Evolutionary conservation across 2,113 vertebrate species (phyloP).

Genomic region (Boulengeromyrus knoepffleri): DNA sequence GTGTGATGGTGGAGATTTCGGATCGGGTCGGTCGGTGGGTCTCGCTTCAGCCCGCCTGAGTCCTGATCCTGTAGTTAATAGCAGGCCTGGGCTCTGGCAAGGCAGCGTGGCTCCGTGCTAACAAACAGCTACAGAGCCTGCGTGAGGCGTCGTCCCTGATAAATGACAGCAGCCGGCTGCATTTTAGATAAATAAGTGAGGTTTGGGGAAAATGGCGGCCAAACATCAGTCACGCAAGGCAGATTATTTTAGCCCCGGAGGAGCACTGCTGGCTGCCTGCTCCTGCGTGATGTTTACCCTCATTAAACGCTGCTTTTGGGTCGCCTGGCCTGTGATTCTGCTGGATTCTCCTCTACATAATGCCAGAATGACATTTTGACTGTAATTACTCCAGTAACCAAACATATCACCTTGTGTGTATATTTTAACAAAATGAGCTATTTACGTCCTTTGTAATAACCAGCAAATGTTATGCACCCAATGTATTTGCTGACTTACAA

Average conservation of each 20-base stretch:
- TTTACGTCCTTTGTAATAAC: not conserved
- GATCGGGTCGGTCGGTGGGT: not conserved
- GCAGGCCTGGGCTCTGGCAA: not conserved
- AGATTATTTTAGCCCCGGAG: not conserved
- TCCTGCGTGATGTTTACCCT: not conserved
- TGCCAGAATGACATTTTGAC: not conserved
- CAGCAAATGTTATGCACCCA: not conserved
- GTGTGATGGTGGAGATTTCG: not conserved
- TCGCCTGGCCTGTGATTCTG: not conserved
- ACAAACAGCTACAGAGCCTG: not conserved
- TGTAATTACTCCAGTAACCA: not conserved
- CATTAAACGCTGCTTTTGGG: not conserved
- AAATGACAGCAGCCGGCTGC: not conserved
- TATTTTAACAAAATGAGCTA: not conserved
- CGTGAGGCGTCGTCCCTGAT: not conserved
- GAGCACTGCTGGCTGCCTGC: not conserved
- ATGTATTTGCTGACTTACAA: not conserved
- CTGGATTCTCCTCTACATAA: not conserved
- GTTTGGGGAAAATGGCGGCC: not conserved
- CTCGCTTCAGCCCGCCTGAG: not conserved
- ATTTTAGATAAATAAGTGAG: not conserved
- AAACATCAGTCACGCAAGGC: not conserved
- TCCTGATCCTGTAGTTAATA: not conserved
- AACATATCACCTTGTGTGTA: not conserved
- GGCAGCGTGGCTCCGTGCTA: not conserved